Base-by-base conservation (phyloP, 2,797 vertebrate genomes). In the Mus spretus region DNA sequence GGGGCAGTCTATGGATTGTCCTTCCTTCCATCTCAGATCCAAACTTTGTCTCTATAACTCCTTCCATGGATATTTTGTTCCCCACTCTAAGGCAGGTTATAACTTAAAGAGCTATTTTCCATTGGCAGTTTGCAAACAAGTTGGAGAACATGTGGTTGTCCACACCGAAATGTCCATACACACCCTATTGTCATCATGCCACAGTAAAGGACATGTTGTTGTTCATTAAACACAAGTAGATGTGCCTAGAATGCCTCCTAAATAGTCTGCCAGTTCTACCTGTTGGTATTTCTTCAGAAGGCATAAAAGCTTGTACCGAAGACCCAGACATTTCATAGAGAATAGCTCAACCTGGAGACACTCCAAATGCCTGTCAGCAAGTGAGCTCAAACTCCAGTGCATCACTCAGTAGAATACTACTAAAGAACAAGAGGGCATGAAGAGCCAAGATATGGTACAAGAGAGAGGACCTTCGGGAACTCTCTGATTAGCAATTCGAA, bases 231-330 rank as follows among this genome's bases (percentile, higher is more conserved):
- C 78, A 67, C 13, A 61, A 44, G 22, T 50, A 40, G 26, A 34
- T 63, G 12, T 93, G 55, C 74, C 47, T 63, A 47, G 44, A 44
- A 44, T 13, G 63, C 37, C 63, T 26, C 22, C n/a, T 40, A 11
- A 77, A 24, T 24, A 44, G 85, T 59, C 37, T 34, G 80, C 47
- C 31, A 59, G 14, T 91, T 37, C 44, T 28, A 53, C 17, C 44
- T 24, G 14, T 47, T 57, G 34, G 24, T 88, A 20, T 95, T 95
- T 91, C 72, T 44, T 74, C 17, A 14, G 80, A 95, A 90, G 47
- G 61, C 88, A n/a, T 0, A 22, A 79, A 88, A 82, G 6, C 63
- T 31, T 37, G 22, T 37, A 20, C 24, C 13, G 44, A 82, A 93
- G 80, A 67, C 55, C 70, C 85, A 63, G 5, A 19, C 3, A 13